Conservation (phyloP, 2,888 invertebrate genomes). For the Ptychoptera contaminata region DNA sequence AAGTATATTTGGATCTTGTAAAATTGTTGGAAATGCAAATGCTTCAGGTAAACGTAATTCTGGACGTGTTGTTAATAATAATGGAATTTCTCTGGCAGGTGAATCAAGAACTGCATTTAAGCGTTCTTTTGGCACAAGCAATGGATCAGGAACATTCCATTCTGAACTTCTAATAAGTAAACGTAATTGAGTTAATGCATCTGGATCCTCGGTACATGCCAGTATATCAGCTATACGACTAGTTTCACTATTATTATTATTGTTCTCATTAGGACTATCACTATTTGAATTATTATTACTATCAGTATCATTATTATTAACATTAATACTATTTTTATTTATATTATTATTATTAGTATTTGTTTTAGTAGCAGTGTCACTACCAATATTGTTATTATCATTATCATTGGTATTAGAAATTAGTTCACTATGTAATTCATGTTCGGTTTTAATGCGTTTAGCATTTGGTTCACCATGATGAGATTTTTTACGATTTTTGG, state of each 20-base stretch:
- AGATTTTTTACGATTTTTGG: slow-evolving; percentile 33
- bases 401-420: background rate
- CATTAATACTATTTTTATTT: background rate
- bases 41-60: slow-evolving; percentile 60
- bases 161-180: slow-evolving; percentile 48
- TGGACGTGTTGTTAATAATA: slow-evolving; percentile 51
- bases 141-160: slow-evolving; percentile 63
- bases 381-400: background rate
- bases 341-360: slow-evolving; percentile 1
- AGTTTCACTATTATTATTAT: background rate
- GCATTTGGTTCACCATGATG: slow-evolving; percentile 28
- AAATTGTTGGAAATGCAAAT: slow-evolving; percentile 50
- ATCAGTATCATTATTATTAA: background rate
- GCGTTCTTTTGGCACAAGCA: slow-evolving; percentile 62
- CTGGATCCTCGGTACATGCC: slow-evolving; percentile 30
- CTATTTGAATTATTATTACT: background rate
- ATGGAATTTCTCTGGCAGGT: slow-evolving; percentile 63
- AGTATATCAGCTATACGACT: slow-evolving; percentile 9
- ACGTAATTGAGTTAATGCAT: slow-evolving; percentile 55
- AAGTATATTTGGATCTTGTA: slow-evolving; percentile 62
- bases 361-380: background rate
- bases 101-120: slow-evolving; percentile 51
- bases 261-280: background rate
- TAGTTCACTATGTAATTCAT: slow-evolving; percentile 29
- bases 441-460: slow-evolving; percentile 35